These are phyloP conservation scores for Oscheius myriophilus DNA, from an alignment of 2,888 invertebrate species.

Conservation along the genomic window DNA sequence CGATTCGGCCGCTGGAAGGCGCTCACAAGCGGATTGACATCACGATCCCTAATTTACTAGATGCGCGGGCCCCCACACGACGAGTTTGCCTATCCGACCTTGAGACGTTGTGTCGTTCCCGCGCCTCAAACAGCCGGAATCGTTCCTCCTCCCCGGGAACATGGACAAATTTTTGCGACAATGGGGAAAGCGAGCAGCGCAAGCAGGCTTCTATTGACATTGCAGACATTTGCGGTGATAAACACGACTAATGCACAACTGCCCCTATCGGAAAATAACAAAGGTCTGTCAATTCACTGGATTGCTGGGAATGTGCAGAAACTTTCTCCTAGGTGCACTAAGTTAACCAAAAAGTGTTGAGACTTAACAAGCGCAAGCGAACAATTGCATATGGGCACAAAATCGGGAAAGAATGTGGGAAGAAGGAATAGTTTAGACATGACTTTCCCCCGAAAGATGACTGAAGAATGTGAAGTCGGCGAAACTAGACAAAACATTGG, in stretches of 20 bases:
- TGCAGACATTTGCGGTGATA: slow-evolving; percentile 14
- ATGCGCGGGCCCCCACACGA: slow-evolving; percentile 4
- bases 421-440: too few species aligned
- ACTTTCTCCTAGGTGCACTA: too few species aligned
- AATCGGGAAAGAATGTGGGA: too few species aligned
- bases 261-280: neutral
- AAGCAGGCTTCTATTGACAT: slow-evolving; percentile 17
- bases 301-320: too few species aligned
- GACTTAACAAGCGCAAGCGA: too few species aligned
- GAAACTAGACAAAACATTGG: too few species aligned
- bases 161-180: slow-evolving; percentile 3
- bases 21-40: slow-evolving; percentile 6
- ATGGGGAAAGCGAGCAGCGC: slow-evolving; percentile 2
- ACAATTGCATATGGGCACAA: too few species aligned
- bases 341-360: too few species aligned
- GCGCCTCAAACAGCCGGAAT: slow-evolving; percentile 5
- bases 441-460: too few species aligned
- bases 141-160: slow-evolving; percentile 5
- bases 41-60: slow-evolving; percentile 28
- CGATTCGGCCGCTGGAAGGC: too few species aligned
- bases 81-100: slow-evolving; percentile 21
- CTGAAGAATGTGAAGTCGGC: too few species aligned
- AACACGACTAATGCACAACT: slow-evolving; percentile 16
- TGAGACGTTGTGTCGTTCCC: slow-evolving; percentile 12
- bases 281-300: too few species aligned